phyloP scores from a whole-genome alignment of 2,888 invertebrate genomes.

The Eupithecia dodoneata region DNA sequence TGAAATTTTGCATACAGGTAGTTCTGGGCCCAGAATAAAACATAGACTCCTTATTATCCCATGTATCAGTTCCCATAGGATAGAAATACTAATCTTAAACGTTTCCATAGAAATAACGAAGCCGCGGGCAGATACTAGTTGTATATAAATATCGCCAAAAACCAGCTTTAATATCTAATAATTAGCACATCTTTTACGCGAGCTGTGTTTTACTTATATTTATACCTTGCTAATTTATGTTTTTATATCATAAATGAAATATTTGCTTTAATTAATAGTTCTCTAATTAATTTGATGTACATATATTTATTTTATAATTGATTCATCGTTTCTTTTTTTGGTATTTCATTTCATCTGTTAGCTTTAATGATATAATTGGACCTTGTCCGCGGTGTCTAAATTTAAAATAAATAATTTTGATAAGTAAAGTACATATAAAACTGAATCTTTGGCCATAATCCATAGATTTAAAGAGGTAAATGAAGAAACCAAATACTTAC shows the following conservation, averaged over 20 bases:
- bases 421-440: conserved; percentile 36
- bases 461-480: conserved; percentile 19
- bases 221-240: not conserved
- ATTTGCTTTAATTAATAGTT: not conserved
- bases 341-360: not conserved
- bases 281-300: not conserved
- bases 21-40: too few species aligned
- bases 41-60: too few species aligned
- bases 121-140: not conserved
- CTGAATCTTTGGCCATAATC: conserved; percentile 19
- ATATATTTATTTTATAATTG: not conserved
- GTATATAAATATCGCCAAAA: conserved; percentile 19
- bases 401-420: not conserved
- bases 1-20: too few species aligned
- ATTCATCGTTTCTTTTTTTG: not conserved
- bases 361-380: not conserved
- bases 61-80: too few species aligned
- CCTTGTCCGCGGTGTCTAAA: not conserved
- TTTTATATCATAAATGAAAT: not conserved
- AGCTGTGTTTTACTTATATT: not conserved
- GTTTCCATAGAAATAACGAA: too few species aligned
- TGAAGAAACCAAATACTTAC: not conserved
- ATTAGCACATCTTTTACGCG: not conserved
- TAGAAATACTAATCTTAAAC: too few species aligned
- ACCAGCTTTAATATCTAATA: not conserved